Evolutionary conservation across 2,113 vertebrate genomes (phyloP).

Genomic region (Brachyhypopomus occidentalis): DNA sequence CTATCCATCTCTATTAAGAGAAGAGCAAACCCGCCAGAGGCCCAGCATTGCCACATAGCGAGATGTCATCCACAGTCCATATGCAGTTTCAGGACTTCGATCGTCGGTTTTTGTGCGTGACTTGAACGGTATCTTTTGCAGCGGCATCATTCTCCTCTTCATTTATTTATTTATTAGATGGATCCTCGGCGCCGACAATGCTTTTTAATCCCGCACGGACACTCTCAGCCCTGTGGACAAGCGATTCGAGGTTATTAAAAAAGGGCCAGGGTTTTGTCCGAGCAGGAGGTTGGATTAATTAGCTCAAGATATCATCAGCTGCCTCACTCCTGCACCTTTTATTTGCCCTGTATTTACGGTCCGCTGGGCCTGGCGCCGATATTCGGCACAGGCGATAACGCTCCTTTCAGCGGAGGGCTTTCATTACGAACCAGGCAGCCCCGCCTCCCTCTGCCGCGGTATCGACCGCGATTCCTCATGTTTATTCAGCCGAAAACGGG

Average conservation of each 20-base stretch:
- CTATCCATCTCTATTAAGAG: conserved; percentile 52
- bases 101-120: conserved; percentile 3
- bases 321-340: conserved; percentile 33
- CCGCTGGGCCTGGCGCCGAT: conserved; percentile 33
- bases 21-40: conserved; percentile 40
- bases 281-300: conserved; percentile 50
- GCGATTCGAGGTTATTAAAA: conserved; percentile 26
- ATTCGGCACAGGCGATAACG: conserved; percentile 40
- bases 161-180: not conserved
- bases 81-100: conserved; percentile 20
- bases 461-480: conserved; percentile 55
- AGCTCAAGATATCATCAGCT: conserved; percentile 46
- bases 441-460: conserved; percentile 34
- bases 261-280: conserved; percentile 36
- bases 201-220: conserved; percentile 18
- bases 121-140: not conserved
- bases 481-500: conserved; percentile 54
- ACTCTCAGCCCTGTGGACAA: not conserved
- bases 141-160: not conserved
- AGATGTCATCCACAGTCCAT: conserved; percentile 40
- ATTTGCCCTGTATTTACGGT: conserved; percentile 28
- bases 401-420: conserved; percentile 48
- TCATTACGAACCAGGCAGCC: conserved; percentile 35
- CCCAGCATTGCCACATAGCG: conserved; percentile 28
- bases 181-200: conserved; percentile 11